phyloP scores from a whole-genome alignment of 2,797 vertebrate genomes.

The Characodon lateralis region DNA sequence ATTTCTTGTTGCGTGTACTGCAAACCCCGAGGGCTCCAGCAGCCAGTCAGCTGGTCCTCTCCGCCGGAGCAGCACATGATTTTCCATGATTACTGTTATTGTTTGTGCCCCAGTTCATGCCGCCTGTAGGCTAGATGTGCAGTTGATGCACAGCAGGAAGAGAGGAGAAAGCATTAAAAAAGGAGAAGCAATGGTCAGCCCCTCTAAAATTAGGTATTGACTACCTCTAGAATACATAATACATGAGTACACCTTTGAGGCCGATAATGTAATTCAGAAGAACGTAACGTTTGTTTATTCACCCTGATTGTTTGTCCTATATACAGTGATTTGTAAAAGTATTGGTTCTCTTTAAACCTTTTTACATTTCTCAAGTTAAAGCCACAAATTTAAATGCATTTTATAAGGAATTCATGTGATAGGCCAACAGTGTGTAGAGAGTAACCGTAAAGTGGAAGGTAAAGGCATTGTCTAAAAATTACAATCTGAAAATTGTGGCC shows the following conservation, averaged over 20 bases:
- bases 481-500: not conserved
- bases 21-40: conserved; percentile 64
- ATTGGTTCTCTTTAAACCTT: not conserved
- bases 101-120: conserved; percentile 78
- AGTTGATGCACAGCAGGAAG: conserved; percentile 31
- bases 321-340: not conserved
- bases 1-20: conserved; percentile 38
- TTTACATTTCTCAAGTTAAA: not conserved
- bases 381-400: not conserved
- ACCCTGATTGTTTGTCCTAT: not conserved
- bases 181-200: conserved; percentile 16
- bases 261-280: not conserved
- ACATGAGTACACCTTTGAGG: not conserved
- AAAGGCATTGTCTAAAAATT: not conserved
- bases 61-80: conserved; percentile 78
- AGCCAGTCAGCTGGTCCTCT: conserved; percentile 80
- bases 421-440: not conserved
- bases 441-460: not conserved
- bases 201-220: conserved; percentile 3
- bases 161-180: not conserved
- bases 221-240: conserved; percentile 10
- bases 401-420: not conserved
- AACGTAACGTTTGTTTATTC: not conserved
- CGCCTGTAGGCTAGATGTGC: conserved; percentile 65
- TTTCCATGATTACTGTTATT: conserved; percentile 80